Evolutionary conservation across 1,140 invertebrate species (phyloP).

Genomic region (Drosophila mauritiana): DNA sequence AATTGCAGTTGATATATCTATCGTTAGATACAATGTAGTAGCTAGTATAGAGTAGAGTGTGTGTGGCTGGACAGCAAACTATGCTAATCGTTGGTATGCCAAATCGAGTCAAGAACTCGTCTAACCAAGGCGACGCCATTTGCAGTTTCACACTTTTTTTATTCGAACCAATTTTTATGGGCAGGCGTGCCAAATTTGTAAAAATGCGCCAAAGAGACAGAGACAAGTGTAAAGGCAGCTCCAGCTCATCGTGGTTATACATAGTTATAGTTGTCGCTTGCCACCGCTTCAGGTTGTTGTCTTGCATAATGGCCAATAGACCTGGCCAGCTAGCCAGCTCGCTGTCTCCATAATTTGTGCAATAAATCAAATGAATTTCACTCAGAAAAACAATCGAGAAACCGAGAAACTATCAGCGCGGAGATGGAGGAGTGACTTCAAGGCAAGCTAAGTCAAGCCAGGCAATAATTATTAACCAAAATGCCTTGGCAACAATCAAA

Average conservation of each 20-base stretch:
- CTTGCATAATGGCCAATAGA: slow-evolving; percentile 60
- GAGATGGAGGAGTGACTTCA: slow-evolving; percentile 45
- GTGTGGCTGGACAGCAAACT: slow-evolving; percentile 61
- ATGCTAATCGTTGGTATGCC: slow-evolving; percentile 73
- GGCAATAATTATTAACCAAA: slow-evolving; percentile 70
- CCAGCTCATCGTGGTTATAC: slow-evolving; percentile 13
- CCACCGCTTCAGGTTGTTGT: slow-evolving; percentile 45
- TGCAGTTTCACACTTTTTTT: slow-evolving; percentile 82
- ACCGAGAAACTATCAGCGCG: slow-evolving; percentile 3
- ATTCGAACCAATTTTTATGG: slow-evolving; percentile 79
- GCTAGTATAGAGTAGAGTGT: background rate
- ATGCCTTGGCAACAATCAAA: slow-evolving; percentile 57
- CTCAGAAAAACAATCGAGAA: slow-evolving; percentile 71
- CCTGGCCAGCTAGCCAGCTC: slow-evolving; percentile 10
- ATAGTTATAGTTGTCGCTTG: slow-evolving; percentile 39
- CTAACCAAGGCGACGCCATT: slow-evolving; percentile 79
- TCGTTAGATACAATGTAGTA: background rate
- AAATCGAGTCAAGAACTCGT: slow-evolving; percentile 73
- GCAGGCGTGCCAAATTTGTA: slow-evolving; percentile 81
- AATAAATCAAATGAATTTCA: slow-evolving; percentile 83
- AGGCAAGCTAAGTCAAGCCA: slow-evolving; percentile 42
- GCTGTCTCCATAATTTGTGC: slow-evolving; percentile 77
- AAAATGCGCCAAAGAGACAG: slow-evolving; percentile 73
- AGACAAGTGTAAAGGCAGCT: slow-evolving; percentile 72
- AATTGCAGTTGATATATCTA: slow-evolving; percentile 67